Evolutionary conservation across 1,140 invertebrate genomes (phyloP), one percentile per base, ranked within the genome.

Genomic region (Muscidifurax raptorellus): DNA sequence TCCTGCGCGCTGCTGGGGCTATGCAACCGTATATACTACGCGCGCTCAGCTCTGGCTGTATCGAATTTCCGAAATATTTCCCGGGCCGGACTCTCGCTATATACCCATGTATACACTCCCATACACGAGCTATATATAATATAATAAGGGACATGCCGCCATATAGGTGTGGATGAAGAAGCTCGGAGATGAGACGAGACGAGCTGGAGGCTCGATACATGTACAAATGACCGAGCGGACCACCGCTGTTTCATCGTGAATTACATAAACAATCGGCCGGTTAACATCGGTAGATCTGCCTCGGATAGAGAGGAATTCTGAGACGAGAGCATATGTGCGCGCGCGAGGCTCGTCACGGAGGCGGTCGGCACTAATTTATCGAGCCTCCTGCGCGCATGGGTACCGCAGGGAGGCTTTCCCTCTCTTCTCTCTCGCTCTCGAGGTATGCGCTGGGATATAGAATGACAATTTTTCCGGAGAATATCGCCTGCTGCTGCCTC

Each of bases 251-350:
- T 76, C 83, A 81, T 81, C 69, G 85, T 86, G 87, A 88, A 86
- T 88, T 86, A 87, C 84, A 87, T 87, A 88, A 85, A 87, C 86
- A 87, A 87, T 87, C 72, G 47, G 82, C 79, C 69, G 84, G 83
- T 86, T 86, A 87, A 86, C 86, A 87, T 87, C 85, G 30, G 69
- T 72, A 74, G 80, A 80, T 80, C 36, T 30, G 67, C 9, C 9
- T 10, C 2, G 22, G 72, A 75, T 75, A 75, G 40, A 40, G 59
- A 22, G 22, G 76, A 52, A 32, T 78, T 78, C 52, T 36, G 27
- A 44, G 77, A 28, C 25, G 66, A 69, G 59, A 36, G 71, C 52
- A 36, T 30, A 78, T 64, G 27, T 32, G 76, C 47, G 52, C n/a
- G n/a, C 10, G 64, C 4, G 25, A 25, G 22, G 1, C 32, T 74